Base-by-base conservation (phyloP, 1,140 invertebrate genomes). In the Formica selysi region DNA sequence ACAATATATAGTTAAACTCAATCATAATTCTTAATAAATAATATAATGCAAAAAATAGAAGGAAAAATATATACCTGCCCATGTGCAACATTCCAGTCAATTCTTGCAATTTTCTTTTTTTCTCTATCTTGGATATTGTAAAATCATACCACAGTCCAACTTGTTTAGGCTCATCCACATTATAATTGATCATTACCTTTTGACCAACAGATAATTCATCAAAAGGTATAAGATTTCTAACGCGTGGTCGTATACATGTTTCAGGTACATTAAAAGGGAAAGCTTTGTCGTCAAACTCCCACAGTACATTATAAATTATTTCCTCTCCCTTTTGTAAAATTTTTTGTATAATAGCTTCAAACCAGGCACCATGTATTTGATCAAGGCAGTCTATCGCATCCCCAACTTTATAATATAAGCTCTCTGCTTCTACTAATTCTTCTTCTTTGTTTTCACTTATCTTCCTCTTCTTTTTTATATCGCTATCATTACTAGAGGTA, bases 101-200 rank as follows among this genome's bases (percentile, higher is more conserved):
- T 32, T 92, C 54, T 48, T 88, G 76, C 3, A 68, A 68, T 81
- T 38, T 93, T 87, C 88, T 91, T 51, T 64, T 92, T 71, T 88
- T 92, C 29, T 85, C 86, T 59, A 93, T 87, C 80, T 93, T 92
- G n/a, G 94, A 95, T 51, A 97, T 93, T n/a, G 95, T 92, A 86
- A 95, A 95, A 71, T 97, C 97, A 94, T 96, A 98, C 98, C 98
- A 98, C 92, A 96, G 96, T 13, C 98, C 98, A 92, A 96, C 95
- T 92, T 96, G 95, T 41, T 96, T 94, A 1, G 97, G 96, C 36
- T 97, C 95, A 89, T 98, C 97, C 59, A 97, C 95, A 92, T 98
- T 98, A 90, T 97, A 97, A 95, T 98, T 98, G 0, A 97, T 95
- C 96, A 98, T 96, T 5, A 98, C 96, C 84, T 91, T 96, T 78